Conservation (phyloP, 2,113 vertebrate species). For the Gracilinanus agilis region DNA sequence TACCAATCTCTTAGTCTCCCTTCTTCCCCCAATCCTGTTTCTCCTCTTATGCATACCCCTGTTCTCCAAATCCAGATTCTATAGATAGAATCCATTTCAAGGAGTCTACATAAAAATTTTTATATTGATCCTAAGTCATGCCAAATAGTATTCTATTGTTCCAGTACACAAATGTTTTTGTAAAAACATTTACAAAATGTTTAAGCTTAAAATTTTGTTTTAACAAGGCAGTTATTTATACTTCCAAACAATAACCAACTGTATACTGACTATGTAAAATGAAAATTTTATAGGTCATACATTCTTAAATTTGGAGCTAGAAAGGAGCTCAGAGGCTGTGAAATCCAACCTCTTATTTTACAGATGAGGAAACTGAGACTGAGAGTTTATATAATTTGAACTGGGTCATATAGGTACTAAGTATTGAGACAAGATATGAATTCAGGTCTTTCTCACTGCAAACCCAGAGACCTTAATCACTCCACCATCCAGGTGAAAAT, state of each 20-base stretch:
- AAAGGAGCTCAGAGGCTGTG: background rate
- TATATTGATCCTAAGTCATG: background rate
- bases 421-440: background rate
- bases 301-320: background rate
- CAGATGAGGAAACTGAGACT: background rate
- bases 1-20: too few species aligned
- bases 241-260: background rate
- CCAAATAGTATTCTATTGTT: background rate
- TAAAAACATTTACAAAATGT: background rate
- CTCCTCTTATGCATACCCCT: background rate
- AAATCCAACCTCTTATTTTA: background rate
- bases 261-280: background rate
- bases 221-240: background rate
- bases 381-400: background rate
- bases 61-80: background rate
- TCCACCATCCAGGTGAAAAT: background rate
- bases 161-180: background rate
- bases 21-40: background rate
- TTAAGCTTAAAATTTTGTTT: background rate
- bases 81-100: background rate
- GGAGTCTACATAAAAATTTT: background rate
- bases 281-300: background rate
- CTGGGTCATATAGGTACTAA: background rate
- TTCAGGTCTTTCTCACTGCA: background rate
- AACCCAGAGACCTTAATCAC: background rate